Evolutionary conservation across 2,888 invertebrate genomes (phyloP).

Genomic region (Frankliniella fusca): DNA sequence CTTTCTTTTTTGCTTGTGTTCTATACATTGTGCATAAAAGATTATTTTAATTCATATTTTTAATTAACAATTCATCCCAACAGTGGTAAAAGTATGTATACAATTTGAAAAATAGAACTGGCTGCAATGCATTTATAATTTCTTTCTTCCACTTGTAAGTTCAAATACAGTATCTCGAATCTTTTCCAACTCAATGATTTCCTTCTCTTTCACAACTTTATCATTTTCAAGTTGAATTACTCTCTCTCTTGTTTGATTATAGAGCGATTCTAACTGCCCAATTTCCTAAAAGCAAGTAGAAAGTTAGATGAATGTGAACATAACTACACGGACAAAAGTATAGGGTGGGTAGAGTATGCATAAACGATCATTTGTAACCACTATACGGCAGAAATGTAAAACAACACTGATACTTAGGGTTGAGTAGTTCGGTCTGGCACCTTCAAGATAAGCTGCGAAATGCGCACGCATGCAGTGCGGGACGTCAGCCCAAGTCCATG

Average conservation of each 20-base stretch:
- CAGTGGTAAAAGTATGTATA: neutral
- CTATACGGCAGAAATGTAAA: too few relatives aligned
- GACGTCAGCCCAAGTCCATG: too few relatives aligned
- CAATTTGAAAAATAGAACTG: neutral
- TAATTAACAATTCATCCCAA: neutral
- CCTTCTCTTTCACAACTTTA: neutral
- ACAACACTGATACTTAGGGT: too few relatives aligned
- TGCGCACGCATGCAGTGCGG: too few relatives aligned
- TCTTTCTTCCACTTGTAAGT: neutral
- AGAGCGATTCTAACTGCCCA: neutral
- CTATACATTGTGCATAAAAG: slow-evolving; percentile 90
- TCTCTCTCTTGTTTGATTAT: neutral
- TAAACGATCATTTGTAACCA: too few relatives aligned
- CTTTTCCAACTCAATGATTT: neutral
- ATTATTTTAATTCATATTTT: slow-evolving; percentile 58
- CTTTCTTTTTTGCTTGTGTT: slow-evolving; percentile 85
- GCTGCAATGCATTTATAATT: neutral
- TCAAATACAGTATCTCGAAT: neutral
- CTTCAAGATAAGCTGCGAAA: neutral
- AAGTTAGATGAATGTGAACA: neutral
- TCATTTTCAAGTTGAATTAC: neutral
- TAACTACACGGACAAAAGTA: too few relatives aligned
- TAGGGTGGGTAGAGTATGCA: too few relatives aligned
- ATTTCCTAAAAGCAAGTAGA: neutral
- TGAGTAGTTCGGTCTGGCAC: too few relatives aligned